Conservation (phyloP, 2,888 invertebrate genomes). For the Agrotis exclamationis region DNA sequence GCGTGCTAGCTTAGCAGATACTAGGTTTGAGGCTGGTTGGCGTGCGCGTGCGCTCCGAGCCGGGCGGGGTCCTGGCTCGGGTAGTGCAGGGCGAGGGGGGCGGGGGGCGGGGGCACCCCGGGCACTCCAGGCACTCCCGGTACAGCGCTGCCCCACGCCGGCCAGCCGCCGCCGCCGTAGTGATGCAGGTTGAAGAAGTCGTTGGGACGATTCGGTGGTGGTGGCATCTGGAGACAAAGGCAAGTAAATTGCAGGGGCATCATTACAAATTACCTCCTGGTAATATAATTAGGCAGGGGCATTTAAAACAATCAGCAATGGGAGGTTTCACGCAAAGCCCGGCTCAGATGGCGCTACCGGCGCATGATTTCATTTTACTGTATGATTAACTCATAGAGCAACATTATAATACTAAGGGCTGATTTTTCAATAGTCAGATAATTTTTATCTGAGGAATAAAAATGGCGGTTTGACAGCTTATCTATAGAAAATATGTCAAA, state of each 20-base stretch:
- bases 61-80: conserved; percentile 99
- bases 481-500: no score
- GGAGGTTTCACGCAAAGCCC: no score
- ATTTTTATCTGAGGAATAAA: no score
- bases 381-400: no score
- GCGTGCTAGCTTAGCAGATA: not conserved
- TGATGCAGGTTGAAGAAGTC: conserved; percentile 92
- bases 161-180: conserved; percentile 78
- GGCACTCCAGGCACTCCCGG: conserved; percentile 66
- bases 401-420: no score
- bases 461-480: no score
- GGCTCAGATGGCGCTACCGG: no score
- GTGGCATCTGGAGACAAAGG: conserved; percentile 80
- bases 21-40: conserved; percentile 83
- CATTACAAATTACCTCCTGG: no score
- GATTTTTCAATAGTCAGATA: no score
- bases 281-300: no score
- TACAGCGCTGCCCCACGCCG: conserved; percentile 70
- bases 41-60: conserved; percentile 93
- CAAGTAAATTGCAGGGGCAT: not conserved
- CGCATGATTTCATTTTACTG: no score
- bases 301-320: no score
- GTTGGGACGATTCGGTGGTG: conserved; percentile 90
- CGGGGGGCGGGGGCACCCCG: conserved; percentile 81
- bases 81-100: conserved; percentile 95